Evolutionary conservation across 2,113 vertebrate genomes (phyloP), one percentile per base, ranked within the genome.

Genomic region (Garra rufa): DNA sequence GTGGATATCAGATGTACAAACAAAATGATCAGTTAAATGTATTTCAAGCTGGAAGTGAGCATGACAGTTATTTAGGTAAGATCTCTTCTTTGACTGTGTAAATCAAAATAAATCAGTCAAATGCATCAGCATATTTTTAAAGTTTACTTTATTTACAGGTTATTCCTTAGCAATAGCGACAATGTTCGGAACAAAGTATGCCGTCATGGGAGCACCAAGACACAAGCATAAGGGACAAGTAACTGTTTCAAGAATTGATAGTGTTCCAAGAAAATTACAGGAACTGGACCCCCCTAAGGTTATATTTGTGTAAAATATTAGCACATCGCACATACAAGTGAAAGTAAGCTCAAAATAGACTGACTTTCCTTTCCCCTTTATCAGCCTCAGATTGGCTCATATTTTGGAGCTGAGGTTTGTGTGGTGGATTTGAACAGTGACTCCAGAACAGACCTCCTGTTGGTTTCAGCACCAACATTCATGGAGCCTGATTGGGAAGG

Each of bases 341-440:
- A 15, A 69, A 38, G 30, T 38, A 69, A 34, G 1, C 7, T 30
- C 26, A 15, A 15, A 9, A 11, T 24, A 67, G 8, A 4, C 4
- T 3, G 6, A 0, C 17, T 67, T 34, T 1, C 74, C 9, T 28
- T n/a, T 1, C 43, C 57, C 28, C 70, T 41, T 26, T 76, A 38
- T 69, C 57, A 88, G 87, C 46, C 71, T 78, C 93, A 97, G 94
- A 93, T 90, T 24, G 96, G 96, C 67, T 93, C 93, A 86, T 97
- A 97, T 87, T 97, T 96, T 76, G 96, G 96, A 9, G 95, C 94
- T 0, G 95, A 92, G 65, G 88, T 97, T 73, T 95, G 95, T 86
- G 88, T 91, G 2, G 82, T 96, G 87, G 94, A 95, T 15, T 0
- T 95, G 71, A 70, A 94, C 38, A 0, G 8, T 3, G 89, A 95